These are phyloP conservation scores for Euschistus heros DNA, from an alignment of 1,140 invertebrate genomes.

Conservation along the genomic window DNA sequence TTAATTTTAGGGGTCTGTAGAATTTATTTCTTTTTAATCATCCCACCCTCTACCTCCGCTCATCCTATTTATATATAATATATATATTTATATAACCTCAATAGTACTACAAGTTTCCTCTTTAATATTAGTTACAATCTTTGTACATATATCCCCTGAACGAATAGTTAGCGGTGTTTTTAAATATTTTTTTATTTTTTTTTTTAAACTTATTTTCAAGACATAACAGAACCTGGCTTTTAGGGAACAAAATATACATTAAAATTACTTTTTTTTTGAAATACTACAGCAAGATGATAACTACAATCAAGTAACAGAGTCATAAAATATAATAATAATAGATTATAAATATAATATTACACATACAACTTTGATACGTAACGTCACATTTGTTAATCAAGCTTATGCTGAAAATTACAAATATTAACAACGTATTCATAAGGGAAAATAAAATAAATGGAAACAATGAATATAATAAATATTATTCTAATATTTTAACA, in stretches of 20 bases:
- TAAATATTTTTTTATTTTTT: background rate
- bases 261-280: background rate
- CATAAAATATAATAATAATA: conserved; percentile 16
- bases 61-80: conserved; percentile 2
- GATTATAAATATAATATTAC: conserved; percentile 15
- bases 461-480: conserved; percentile 16
- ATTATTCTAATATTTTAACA: conserved; percentile 11
- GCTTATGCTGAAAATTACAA: conserved; percentile 11
- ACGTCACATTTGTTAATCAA: conserved; percentile 17
- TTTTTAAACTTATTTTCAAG: conserved; percentile 5
- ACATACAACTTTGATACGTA: conserved; percentile 13
- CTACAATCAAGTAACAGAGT: conserved; percentile 11
- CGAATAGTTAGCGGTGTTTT: background rate
- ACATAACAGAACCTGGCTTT: conserved; percentile 10
- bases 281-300: conserved; percentile 7
- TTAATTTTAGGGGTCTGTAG: conserved; percentile 2
- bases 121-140: conserved; percentile 16
- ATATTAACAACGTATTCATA: conserved; percentile 14
- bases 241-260: conserved; percentile 12
- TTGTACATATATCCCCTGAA: conserved; percentile 15
- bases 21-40: background rate
- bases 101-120: conserved; percentile 2
- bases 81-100: background rate
- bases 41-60: conserved; percentile 1
- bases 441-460: background rate